Conservation (phyloP, 2,888 invertebrate species). For the Junonia oenone region DNA sequence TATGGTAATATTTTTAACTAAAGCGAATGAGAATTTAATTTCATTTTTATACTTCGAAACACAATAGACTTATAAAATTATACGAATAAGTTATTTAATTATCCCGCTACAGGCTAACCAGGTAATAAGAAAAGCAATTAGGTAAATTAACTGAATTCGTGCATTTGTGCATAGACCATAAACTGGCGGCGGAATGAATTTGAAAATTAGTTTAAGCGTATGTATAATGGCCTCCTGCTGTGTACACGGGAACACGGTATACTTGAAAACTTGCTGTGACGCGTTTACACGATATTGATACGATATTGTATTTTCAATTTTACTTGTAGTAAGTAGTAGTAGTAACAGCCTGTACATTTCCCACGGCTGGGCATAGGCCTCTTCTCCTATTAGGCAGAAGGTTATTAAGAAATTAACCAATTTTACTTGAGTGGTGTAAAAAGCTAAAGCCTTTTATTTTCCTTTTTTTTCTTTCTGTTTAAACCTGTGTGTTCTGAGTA, state of each 20-base stretch:
- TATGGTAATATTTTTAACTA: too few species aligned
- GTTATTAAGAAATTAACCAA: too few species aligned
- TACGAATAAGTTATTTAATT: background rate
- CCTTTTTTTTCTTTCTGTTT: too few species aligned
- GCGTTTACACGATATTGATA: background rate
- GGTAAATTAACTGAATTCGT: conserved; percentile 23
- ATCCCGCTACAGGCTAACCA: background rate
- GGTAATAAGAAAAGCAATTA: conserved; percentile 24
- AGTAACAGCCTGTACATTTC: too few species aligned
- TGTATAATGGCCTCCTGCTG: conserved; percentile 22
- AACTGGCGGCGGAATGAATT: conserved; percentile 17
- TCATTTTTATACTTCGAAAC: background rate
- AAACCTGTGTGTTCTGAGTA: too few species aligned
- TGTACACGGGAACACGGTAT: background rate
- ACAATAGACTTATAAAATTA: background rate
- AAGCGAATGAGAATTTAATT: background rate
- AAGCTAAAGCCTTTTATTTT: too few species aligned
- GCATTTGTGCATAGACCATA: conserved; percentile 9
- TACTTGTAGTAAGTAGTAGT: too few species aligned
- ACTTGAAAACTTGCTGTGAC: background rate
- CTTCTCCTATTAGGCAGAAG: too few species aligned
- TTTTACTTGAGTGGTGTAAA: too few species aligned
- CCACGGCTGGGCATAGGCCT: too few species aligned
- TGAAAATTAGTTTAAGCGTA: conserved; percentile 28
- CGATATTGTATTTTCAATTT: too few species aligned